Conservation (phyloP, 2,797 vertebrate species). For the Xiphophorus birchmanni region DNA sequence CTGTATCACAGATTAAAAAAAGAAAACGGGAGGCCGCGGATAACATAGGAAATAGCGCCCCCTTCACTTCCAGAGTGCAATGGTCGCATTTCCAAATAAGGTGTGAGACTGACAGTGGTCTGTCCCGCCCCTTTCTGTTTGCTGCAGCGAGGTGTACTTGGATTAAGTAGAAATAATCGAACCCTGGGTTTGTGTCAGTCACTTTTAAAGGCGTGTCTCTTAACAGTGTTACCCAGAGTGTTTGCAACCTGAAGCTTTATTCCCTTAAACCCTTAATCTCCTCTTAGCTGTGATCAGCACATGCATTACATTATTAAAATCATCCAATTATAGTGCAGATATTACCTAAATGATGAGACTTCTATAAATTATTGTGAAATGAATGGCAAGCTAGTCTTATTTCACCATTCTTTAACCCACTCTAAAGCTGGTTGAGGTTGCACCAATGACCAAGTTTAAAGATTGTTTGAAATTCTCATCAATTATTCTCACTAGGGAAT, state of each 20-base stretch:
- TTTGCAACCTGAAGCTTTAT: not conserved
- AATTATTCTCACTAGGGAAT: not conserved
- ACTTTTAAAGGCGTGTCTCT: too few species aligned
- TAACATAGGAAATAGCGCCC: too few species aligned
- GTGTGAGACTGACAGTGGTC: too few species aligned
- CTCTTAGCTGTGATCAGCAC: not conserved
- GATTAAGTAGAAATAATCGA: too few species aligned
- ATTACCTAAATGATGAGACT: not conserved
- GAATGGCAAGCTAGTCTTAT: not conserved
- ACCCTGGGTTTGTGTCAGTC: too few species aligned
- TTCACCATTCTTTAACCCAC: not conserved
- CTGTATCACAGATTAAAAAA: too few species aligned
- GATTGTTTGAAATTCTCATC: not conserved
- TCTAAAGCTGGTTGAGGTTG: not conserved
- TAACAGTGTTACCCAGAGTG: not conserved
- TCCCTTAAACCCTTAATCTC: not conserved
- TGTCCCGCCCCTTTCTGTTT: too few species aligned
- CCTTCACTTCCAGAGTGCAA: too few species aligned
- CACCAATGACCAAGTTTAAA: not conserved
- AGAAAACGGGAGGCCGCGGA: too few species aligned
- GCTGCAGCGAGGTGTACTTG: too few species aligned
- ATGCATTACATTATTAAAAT: not conserved
- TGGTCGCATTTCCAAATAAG: too few species aligned
- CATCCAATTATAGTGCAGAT: not conserved
- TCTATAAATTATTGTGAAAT: not conserved